Evolutionary conservation across 2,888 invertebrate species (phyloP), one percentile per base, ranked within the genome.

Genomic region (Caenorhabditis afra): DNA sequence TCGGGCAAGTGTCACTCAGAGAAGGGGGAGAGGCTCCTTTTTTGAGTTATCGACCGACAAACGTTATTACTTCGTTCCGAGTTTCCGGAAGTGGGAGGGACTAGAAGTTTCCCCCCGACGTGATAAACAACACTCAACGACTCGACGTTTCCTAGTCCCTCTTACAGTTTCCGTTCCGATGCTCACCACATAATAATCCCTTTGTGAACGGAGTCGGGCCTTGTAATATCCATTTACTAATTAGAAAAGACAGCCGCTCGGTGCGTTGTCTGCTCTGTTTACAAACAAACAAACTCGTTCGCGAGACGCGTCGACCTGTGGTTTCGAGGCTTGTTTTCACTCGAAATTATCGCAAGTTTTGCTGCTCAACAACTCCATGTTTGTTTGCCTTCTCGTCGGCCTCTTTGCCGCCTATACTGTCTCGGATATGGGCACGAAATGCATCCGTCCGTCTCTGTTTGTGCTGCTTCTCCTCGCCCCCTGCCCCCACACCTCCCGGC

Each of bases 291-390:
- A 52, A 44, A 65, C 29, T 29, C 29, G 7, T 7, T 29, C 41
- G n/a, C 52, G 16, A 3, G 12, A 22, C 47, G 65, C 1, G 5
- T 23, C 47, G 65, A 65, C 65, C 65, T 53, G 44, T 53, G 52
- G 52, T 65, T 29, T 66, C 37, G 65, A 66, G 45, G 55, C 65
- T 66, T 66, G 57, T 68, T 68, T 68, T 59, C 67, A 68, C 67
- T 68, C 37, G 22, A 59, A 70, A 70, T 70, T 70, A 70, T 70
- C 68, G 52, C 59, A 59, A 68, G 68, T 70, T 59, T 70, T 68
- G 57, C 18, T 71, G 53, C 62, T 71, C 70, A 50, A 67, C 57
- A 67, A 59, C 70, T 62, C 61, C 58, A 61, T 70, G 29, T 67
- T 35, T 71, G 53, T 68, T 71, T 53, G 55, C 20, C 20, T 39